Conservation (phyloP, 2,888 invertebrate genomes). For the Microctonus hyperodae region DNA sequence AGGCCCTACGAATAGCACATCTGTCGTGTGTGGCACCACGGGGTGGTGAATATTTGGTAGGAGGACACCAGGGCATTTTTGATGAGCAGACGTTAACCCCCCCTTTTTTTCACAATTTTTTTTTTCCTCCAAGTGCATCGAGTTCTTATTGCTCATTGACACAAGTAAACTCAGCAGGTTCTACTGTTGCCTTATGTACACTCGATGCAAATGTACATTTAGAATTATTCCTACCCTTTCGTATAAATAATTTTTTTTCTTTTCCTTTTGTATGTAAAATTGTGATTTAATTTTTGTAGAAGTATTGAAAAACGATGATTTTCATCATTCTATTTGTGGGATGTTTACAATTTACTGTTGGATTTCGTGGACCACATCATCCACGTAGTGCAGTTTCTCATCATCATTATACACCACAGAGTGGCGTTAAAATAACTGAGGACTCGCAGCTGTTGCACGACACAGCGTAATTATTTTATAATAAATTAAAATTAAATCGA, state of each 20-base stretch:
- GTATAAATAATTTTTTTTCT: not conserved
- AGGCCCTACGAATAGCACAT: conserved; percentile 59
- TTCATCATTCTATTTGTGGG: conserved; percentile 41
- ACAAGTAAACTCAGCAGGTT: conserved; percentile 54
- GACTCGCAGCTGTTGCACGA: conserved; percentile 79
- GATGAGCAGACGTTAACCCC: conserved; percentile 26
- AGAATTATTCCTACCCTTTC: not conserved
- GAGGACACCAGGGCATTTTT: conserved; percentile 40
- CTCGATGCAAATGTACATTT: conserved; percentile 3
- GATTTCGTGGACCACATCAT: conserved; percentile 72
- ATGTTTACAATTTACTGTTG: conserved; percentile 40
- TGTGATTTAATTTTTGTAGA: too few species aligned
- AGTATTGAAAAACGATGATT: conserved; percentile 36
- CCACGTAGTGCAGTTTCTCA: conserved; percentile 66
- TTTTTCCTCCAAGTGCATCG: conserved; percentile 10
- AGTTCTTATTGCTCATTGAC: conserved; percentile 20
- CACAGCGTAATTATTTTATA: conserved; percentile 67
- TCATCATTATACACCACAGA: conserved; percentile 69
- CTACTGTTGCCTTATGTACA: conserved; percentile 51
- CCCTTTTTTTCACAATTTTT: conserved; percentile 15
- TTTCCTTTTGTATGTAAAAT: not conserved
- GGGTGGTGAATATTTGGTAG: not conserved
- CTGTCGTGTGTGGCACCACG: conserved; percentile 54
- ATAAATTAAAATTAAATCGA: not conserved
- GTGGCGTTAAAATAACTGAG: conserved; percentile 70